phyloP scores from a whole-genome alignment of 2,113 vertebrate species.

The Panthera leo region DNA sequence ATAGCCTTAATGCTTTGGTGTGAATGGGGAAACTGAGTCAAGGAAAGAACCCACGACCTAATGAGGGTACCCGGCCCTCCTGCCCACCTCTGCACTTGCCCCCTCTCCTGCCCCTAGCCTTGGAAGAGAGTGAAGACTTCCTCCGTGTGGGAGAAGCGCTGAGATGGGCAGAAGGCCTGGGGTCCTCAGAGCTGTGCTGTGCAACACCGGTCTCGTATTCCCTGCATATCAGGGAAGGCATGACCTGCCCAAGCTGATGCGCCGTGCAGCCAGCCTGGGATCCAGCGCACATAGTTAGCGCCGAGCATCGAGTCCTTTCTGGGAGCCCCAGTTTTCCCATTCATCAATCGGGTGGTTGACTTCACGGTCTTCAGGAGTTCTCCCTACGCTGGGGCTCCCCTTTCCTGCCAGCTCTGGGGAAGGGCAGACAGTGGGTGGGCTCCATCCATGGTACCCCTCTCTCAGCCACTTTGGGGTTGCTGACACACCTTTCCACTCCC shows the following conservation, averaged over 20 bases:
- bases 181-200: accelerated
- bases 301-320: not conserved
- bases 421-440: accelerated
- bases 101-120: not conserved
- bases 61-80: not conserved
- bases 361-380: not conserved
- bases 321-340: not conserved
- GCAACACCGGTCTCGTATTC: not conserved
- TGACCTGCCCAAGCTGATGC: accelerated
- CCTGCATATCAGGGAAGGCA: accelerated
- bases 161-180: not conserved
- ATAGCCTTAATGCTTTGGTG: not conserved
- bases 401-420: not conserved
- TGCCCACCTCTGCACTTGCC: too few species aligned
- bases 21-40: not conserved
- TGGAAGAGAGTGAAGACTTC: not conserved
- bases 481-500: accelerated
- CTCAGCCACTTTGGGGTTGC: accelerated
- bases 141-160: not conserved
- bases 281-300: accelerated
- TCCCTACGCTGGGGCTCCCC: not conserved
- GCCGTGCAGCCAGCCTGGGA: not conserved
- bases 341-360: not conserved
- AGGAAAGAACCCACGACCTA: not conserved
- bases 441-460: not conserved